Evolutionary conservation across 2,113 vertebrate species (phyloP), one percentile per base, ranked within the genome.

Genomic region (Macrotus californicus): DNA sequence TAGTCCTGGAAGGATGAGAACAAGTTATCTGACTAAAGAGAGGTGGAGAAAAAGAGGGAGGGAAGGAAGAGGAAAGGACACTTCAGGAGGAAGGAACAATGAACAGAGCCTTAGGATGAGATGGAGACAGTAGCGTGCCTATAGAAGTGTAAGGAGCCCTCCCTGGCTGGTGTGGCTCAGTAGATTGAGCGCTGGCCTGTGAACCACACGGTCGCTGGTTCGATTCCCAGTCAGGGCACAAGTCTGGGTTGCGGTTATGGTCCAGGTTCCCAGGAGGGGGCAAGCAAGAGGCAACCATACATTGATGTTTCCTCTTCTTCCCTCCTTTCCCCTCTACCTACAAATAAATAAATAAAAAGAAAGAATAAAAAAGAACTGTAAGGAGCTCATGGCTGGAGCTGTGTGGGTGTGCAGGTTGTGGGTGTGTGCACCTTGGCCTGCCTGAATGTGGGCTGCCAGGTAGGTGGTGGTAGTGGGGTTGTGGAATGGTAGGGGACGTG

Each of bases 101-200:
- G 0, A 18, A 8, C 7, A 87, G 34, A 76, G 31, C 50, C n/a
- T 10, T 11, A 2, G 16, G 16, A n/a, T 66, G 36, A 79, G 31
- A 56, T 73, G 41, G 76, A n/a, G 13, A 79, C 34, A 0, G 0
- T 1, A 1, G 19, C 14, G 6, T 5, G 13, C 46, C 14, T 43
- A 13, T 7, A 83, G 41, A 79, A 10, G 43, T 59, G 10, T 59
- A 59, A 59, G 56, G 56, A 24, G 56, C 8, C 56, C 22, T 39
- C 2, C 9, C 56, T 26, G 15, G 41, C 54, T 64, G 4, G n/a
- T 24, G 56, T 59, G 56, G 56, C 56, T 24, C 56, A 59, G 56
- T 10, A 9, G 56, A 59, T 3, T 59, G 56, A 59, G 56, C 24
- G 22, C 56, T 3, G 22, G 56, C 56, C 21, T 24, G 56, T 24